Conservation (phyloP, 2,888 invertebrate genomes). For the Ceramica pisi region DNA sequence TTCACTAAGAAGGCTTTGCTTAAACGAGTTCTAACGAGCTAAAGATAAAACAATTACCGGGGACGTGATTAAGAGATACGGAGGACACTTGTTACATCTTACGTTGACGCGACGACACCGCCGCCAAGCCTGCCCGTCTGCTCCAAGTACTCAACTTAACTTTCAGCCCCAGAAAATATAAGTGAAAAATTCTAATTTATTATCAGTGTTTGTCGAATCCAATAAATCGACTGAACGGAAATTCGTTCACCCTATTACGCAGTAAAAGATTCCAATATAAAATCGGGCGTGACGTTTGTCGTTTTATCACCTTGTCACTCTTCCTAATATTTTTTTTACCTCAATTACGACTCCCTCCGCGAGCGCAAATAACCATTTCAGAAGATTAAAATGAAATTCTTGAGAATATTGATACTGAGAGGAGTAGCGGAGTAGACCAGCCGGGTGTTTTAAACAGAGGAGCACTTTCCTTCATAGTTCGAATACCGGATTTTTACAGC, state of each 20-base stretch:
- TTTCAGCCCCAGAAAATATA: conserved; percentile 50
- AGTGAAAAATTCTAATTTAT: conserved; percentile 64
- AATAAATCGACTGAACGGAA: conserved; percentile 77
- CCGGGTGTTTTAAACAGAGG: conserved; percentile 62
- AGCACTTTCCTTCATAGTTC: conserved; percentile 53
- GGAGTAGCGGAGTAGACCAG: conserved; percentile 63
- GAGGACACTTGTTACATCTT: conserved; percentile 90
- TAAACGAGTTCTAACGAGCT: conserved; percentile 91
- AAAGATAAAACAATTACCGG: conserved; percentile 91
- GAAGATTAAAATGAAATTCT: conserved; percentile 84
- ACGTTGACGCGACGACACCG: conserved; percentile 72
- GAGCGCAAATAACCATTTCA: conserved; percentile 83
- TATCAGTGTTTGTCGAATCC: conserved; percentile 73
- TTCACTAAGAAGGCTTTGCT: conserved; percentile 91
- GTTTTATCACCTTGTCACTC: conserved; percentile 88
- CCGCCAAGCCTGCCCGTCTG: conserved; percentile 52
- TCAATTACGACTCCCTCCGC: conserved; percentile 83
- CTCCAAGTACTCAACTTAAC: conserved; percentile 31
- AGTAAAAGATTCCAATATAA: conserved; percentile 86
- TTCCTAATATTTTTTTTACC: conserved; percentile 85
- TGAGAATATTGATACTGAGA: conserved; percentile 80
- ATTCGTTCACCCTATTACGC: conserved; percentile 81
- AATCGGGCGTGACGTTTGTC: conserved; percentile 86
- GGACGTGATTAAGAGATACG: conserved; percentile 90
- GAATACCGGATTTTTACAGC: conserved; percentile 60